Conservation (phyloP, 2,888 invertebrate species). For the Dione vanillae region DNA sequence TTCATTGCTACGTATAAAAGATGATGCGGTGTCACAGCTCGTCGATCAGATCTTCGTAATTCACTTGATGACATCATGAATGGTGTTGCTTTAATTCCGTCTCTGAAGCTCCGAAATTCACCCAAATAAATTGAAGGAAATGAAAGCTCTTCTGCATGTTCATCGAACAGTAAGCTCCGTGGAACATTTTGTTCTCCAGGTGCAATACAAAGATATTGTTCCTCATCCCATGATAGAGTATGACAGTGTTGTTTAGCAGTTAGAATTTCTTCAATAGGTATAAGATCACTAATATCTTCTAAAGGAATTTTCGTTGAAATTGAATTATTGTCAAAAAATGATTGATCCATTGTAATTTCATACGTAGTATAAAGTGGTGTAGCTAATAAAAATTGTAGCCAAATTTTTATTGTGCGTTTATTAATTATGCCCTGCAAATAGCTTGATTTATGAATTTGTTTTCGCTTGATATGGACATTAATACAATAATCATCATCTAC, state of each 20-base stretch:
- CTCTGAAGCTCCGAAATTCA: conserved; percentile 50
- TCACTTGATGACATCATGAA: conserved; percentile 57
- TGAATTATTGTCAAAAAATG: conserved; percentile 43
- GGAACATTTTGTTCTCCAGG: conserved; percentile 29
- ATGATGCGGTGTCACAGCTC: conserved; percentile 55
- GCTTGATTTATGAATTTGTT: conserved; percentile 46
- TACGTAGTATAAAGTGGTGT: conserved; percentile 50
- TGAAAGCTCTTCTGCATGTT: conserved; percentile 45
- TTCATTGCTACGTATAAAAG: conserved; percentile 55
- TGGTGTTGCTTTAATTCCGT: conserved; percentile 48
- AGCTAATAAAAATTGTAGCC: conserved; percentile 49
- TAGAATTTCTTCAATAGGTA: conserved; percentile 47
- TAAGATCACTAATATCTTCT: conserved; percentile 50
- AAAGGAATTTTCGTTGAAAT: conserved; percentile 38
- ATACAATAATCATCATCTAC: too few relatives aligned
- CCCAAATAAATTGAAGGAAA: conserved; percentile 56
- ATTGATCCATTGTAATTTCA: conserved; percentile 48
- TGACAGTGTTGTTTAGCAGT: conserved; percentile 47
- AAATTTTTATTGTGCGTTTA: conserved; percentile 48
- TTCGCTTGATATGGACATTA: too few relatives aligned
- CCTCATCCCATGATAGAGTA: conserved; percentile 42
- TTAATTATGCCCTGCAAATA: conserved; percentile 48
- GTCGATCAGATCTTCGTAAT: conserved; percentile 54
- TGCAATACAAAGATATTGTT: neutral
- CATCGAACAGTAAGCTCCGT: conserved; percentile 38